Evolutionary conservation across 92 coral and sea anemone genomes (phyloP), one percentile per base, ranked within the genome.

Genomic region (Plumapathes pennacea): DNA sequence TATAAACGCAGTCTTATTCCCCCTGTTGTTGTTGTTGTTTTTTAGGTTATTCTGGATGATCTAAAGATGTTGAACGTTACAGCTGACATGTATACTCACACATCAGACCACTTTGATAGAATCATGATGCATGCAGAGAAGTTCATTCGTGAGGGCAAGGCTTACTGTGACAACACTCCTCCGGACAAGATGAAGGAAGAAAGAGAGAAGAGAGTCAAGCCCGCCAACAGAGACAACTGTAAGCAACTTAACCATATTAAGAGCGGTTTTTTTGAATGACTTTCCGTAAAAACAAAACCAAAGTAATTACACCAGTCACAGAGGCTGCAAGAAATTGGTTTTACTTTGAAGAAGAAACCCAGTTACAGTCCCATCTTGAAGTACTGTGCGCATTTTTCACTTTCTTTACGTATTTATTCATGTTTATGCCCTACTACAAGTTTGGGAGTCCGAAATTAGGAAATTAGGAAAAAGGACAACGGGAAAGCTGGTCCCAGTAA

Each of bases 51-150:
- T 53, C 70, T 92, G 10, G 95, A 92, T 63, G 98, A 92, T 54
- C 65, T 92, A 25, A 73, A 69, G 52, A 50, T 92, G 96, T n/a
- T 92, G 70, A 43, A 88, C 34, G 77, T 92, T 37, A 73, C 72
- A 42, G 86, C 87, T 21, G 96, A 92, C 55, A 62, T 38, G 38
- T 92, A 88, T 73, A 65, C 96, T 0, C 90, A 89, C 38, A 88
- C 98, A 1, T 92, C 98, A 38, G 98, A 92, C 60, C 98, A 92
- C 75, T 92, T 92, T 89, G 98, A 88, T 3, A 61, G 67, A 3
- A 76, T 92, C 41, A 69, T 92, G 50, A 34, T 41, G 10, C 80
- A 36, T 62, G 92, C 91, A 15, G 98, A 92, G 70, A 85, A 88
- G 49, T 76, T 92, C 78, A 80, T 92, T n/a, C 30, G 58, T 15